phyloP scores from a whole-genome alignment of 2,888 invertebrate species.

The Thyatira batis region DNA sequence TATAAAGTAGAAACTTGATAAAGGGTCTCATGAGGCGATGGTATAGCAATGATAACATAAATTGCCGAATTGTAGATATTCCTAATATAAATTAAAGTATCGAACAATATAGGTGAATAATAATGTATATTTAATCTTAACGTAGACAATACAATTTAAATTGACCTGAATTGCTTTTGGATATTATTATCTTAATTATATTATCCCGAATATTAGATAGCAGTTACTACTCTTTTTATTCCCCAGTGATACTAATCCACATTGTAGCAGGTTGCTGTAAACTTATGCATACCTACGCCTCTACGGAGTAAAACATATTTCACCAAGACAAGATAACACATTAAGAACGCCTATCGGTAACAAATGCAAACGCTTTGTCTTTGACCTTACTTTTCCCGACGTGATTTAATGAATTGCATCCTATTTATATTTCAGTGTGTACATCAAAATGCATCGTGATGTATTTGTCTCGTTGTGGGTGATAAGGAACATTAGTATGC shows the following conservation, averaged over 20 bases:
- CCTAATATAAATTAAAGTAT: neutral
- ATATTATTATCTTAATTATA: too few species aligned
- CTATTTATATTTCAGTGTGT: constrained; percentile 14
- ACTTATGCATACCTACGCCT: too few species aligned
- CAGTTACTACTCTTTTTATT: too few species aligned
- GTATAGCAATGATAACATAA: neutral
- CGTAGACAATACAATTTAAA: too few species aligned
- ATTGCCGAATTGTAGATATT: neutral
- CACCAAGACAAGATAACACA: neutral
- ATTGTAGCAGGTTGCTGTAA: too few species aligned
- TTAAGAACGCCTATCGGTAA: neutral
- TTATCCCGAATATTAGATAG: too few species aligned
- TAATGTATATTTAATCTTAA: too few species aligned
- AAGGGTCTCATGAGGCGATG: neutral
- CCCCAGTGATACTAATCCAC: too few species aligned
- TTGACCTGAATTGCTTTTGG: too few species aligned
- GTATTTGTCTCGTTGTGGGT: constrained; percentile 13
- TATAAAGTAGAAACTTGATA: neutral
- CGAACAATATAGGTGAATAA: too few species aligned
- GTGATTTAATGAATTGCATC: constrained; percentile 13
- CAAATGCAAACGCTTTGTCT: constrained; percentile 12
- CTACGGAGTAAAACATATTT: too few species aligned
- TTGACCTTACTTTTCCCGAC: constrained; percentile 6
- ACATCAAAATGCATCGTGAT: constrained; percentile 18
- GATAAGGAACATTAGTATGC: constrained; percentile 56